Evolutionary conservation across 1,140 invertebrate species (phyloP).

Genomic region (Diorhabda sublineata): DNA sequence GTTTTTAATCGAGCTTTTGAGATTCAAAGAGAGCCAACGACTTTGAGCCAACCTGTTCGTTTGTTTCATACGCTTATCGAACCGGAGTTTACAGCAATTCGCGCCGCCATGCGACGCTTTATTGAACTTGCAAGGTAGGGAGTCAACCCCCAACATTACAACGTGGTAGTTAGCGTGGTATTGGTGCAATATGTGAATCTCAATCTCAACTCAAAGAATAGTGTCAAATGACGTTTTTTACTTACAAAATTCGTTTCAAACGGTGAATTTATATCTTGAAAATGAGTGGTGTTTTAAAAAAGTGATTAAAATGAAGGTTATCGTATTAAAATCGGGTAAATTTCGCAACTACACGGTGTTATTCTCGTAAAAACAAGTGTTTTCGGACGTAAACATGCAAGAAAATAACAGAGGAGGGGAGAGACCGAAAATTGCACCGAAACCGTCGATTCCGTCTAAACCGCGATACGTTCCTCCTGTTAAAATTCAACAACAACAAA

Average conservation of each 20-base stretch:
- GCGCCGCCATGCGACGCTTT: constrained; percentile 43
- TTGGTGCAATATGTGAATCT: constrained; percentile 24
- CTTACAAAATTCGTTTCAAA: constrained; percentile 2
- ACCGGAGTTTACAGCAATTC: constrained; percentile 25
- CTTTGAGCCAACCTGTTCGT: constrained; percentile 20
- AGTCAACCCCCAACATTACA: constrained; percentile 45
- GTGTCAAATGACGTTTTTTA: neutral
- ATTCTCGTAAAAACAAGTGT: neutral
- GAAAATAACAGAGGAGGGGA: constrained; percentile 33
- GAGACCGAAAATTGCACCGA: constrained; percentile 43
- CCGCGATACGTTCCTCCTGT: constrained; percentile 45
- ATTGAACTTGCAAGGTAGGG: constrained; percentile 37
- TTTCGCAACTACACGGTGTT: neutral
- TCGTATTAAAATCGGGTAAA: neutral
- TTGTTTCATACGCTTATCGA: constrained; percentile 35
- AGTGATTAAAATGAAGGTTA: neutral
- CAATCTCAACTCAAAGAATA: neutral
- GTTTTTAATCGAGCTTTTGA: neutral
- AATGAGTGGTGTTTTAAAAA: neutral
- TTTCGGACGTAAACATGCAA: constrained; percentile 27
- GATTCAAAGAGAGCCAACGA: neutral
- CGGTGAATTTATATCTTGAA: neutral
- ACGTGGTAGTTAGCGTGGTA: constrained; percentile 40
- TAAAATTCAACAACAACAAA: constrained; percentile 29
- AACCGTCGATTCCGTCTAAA: constrained; percentile 44